Evolutionary conservation across 2,113 vertebrate species (phyloP).

Genomic region (Aspidoscelis tigris): DNA sequence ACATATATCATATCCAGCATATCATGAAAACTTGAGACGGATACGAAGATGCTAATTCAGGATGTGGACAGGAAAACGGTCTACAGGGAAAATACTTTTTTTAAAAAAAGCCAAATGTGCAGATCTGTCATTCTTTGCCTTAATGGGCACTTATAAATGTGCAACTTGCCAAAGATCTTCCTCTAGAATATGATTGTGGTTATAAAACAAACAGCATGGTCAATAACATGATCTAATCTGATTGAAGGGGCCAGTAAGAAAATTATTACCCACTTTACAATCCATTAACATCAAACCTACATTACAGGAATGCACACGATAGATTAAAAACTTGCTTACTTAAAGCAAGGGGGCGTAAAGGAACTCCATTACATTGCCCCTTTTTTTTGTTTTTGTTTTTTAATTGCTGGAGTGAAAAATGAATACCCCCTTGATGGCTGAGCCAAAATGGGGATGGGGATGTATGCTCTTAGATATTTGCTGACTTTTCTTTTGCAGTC

Average conservation of each 20-base stretch:
- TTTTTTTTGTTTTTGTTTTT: conserved; percentile 25
- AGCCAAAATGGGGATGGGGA: conserved; percentile 27
- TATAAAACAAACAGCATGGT: conserved; percentile 79
- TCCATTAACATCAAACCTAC: conserved; percentile 79
- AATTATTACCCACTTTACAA: conserved; percentile 82
- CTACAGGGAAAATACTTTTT: conserved; percentile 63
- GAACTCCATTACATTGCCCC: conserved; percentile 65
- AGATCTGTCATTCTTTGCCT: conserved; percentile 73
- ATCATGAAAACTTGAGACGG: conserved; percentile 28
- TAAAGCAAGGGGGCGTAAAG: conserved; percentile 74
- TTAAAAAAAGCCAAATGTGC: conserved; percentile 71
- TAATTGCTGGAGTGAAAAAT: conserved; percentile 60
- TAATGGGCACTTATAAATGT: conserved; percentile 78
- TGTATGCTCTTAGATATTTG: conserved; percentile 58
- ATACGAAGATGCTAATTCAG: conserved; percentile 52
- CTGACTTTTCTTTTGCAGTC: conserved; percentile 60
- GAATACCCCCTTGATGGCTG: conserved; percentile 58
- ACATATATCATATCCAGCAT: background rate
- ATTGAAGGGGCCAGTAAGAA: conserved; percentile 80
- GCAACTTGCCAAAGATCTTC: conserved; percentile 72
- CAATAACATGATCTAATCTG: conserved; percentile 81
- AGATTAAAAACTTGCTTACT: conserved; percentile 80
- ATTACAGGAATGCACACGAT: conserved; percentile 76
- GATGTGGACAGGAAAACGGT: conserved; percentile 65
- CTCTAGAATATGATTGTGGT: conserved; percentile 79